These are phyloP conservation scores for Epinephelus coioides DNA, from an alignment of 2,797 vertebrate species.

Conservation along the genomic window DNA sequence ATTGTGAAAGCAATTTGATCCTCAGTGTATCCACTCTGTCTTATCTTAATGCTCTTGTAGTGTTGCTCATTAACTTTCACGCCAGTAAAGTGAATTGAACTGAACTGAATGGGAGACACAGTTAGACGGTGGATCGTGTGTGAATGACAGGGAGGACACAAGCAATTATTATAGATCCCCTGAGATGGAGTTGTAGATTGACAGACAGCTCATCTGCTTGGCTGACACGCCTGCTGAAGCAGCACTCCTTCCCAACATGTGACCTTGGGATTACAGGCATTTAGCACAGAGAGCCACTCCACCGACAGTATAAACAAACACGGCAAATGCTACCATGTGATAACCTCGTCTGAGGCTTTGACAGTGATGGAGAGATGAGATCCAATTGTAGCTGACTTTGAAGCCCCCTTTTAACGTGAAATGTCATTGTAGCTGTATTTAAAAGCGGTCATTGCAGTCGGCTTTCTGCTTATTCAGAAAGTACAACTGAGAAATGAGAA, in stretches of 20 bases:
- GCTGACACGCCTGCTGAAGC: conserved; percentile 60
- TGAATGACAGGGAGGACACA: conserved; percentile 40
- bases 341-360: conserved; percentile 33
- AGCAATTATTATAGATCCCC: conserved; percentile 34
- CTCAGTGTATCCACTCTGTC: background rate
- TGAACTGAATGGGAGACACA: background rate
- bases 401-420: conserved; percentile 23
- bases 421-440: conserved; percentile 21
- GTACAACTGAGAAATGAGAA: conserved; percentile 8
- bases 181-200: conserved; percentile 48
- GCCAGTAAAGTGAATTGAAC: background rate
- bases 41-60: background rate
- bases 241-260: conserved; percentile 63
- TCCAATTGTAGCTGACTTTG: conserved; percentile 25
- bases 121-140: conserved; percentile 5
- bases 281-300: conserved; percentile 56
- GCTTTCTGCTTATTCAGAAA: conserved; percentile 30
- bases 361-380: conserved; percentile 23
- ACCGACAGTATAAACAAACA: conserved; percentile 48
- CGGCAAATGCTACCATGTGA: conserved; percentile 38
- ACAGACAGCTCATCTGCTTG: conserved; percentile 63
- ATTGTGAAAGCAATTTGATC: background rate
- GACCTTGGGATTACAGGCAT: conserved; percentile 70
- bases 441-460: conserved; percentile 9
- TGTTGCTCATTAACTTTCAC: background rate